Evolutionary conservation across 2,888 invertebrate species (phyloP), one percentile per base, ranked within the genome.

Genomic region (Thelaira solivaga): DNA sequence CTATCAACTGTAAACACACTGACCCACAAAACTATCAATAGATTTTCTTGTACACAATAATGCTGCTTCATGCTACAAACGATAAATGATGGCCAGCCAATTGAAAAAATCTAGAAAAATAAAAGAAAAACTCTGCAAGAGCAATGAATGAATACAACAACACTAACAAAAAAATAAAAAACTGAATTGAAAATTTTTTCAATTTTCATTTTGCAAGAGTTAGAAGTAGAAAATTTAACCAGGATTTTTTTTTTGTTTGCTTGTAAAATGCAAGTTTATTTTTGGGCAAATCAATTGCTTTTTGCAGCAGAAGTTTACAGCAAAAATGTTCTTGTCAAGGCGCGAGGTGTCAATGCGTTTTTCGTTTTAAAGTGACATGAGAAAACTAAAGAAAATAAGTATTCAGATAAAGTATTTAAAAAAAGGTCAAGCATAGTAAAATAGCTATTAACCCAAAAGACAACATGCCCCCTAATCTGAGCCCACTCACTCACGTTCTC

Each of bases 1-100:
- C 77, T 69, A 77, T 78, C 78, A 74, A 69, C 74, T 69, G 77
- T 59, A 78, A 78, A 78, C 78, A 74, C 57, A 78, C 78, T 78
- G 78, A 78, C 78, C 74, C 74, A 78, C 49, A 78, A 78, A 78
- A 74, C 73, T 51, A 62, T 57, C 68, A 68, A 68, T 49, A 68
- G 1, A 51, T 43, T 2, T 43, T 22, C 61, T 22, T 7, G 16
- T 22, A 20, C 39, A n/a, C n/a, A n/a, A n/a, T n/a, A n/a, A 39
- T n/a, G n/a, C 20, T 10, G 1, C 43, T 29, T 26, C 41, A 43
- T 53, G 26, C 41, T 51, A 8, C 13, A 31, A 13, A 39, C 22
- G n/a, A n/a, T 29, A 61, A 61, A 45, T 65, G 53, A 47, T 62
- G 18, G 69, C 69, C 73, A 69, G 69, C 69, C 73, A 69, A 69